Conservation (phyloP, 92 coral and sea anemone genomes). For the Zoanthus gigantus region DNA sequence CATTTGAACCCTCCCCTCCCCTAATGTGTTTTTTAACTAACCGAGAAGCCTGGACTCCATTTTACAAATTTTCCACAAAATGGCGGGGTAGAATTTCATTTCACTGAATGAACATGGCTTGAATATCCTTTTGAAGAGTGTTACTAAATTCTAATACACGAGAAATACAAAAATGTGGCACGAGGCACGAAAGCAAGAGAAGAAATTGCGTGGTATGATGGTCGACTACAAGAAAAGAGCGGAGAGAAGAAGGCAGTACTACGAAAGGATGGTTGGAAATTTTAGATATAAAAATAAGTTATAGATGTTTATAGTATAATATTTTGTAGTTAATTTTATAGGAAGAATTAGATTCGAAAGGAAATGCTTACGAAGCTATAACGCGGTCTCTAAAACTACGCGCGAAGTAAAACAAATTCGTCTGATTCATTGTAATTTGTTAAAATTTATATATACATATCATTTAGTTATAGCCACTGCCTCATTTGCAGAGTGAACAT, state of each 20-base stretch:
- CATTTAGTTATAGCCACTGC: no score
- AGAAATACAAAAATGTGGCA: constrained; percentile 87
- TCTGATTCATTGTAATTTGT: no score
- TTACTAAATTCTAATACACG: not conserved
- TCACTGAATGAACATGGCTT: not conserved
- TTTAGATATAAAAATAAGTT: not conserved
- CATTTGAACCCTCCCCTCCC: constrained; percentile 14
- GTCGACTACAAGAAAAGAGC: constrained; percentile 96
- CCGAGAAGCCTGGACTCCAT: constrained; percentile 20
- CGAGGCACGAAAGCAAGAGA: constrained; percentile 96
- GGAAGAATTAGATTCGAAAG: constrained; percentile 21
- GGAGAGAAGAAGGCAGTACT: constrained; percentile 92
- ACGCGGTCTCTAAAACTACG: constrained; percentile 13
- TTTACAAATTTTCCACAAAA: not conserved
- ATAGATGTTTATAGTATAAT: not conserved
- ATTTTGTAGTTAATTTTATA: constrained; percentile 44
- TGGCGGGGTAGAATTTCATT: constrained; percentile 9
- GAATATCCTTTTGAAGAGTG: not conserved
- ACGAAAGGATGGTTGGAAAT: constrained; percentile 89
- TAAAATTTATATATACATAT: no score
- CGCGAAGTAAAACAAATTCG: no score
- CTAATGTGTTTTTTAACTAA: not conserved
- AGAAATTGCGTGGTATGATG: constrained; percentile 95
- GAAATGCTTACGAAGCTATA: not conserved
- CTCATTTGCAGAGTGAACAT: no score